Evolutionary conservation across 2,113 vertebrate species (phyloP).

Genomic region (Coregonus clupeaformis): DNA sequence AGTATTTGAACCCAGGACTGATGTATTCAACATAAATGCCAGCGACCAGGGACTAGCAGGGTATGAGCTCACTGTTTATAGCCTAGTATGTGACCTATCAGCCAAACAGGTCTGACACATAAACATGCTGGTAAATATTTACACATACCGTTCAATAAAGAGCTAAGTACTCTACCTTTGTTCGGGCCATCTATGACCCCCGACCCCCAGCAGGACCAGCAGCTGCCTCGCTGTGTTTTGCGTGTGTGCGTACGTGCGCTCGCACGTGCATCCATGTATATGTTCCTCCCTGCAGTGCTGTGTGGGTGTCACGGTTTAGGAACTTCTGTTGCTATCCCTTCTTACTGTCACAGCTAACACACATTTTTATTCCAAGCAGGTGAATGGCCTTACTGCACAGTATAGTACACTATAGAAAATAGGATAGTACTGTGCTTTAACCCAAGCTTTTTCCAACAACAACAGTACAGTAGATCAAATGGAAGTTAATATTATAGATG

Average conservation of each 20-base stretch:
- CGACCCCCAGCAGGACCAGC: slow-evolving; percentile 12
- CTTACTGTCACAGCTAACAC: background rate
- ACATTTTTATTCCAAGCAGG: background rate
- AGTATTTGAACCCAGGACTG: no score
- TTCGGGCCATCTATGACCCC: slow-evolving; percentile 1
- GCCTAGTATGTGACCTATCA: slow-evolving; percentile 22
- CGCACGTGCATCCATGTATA: background rate
- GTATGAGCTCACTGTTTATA: slow-evolving; percentile 29
- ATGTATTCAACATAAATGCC: slow-evolving; percentile 3
- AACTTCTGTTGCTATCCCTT: slow-evolving; percentile 20
- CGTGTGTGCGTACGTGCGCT: background rate
- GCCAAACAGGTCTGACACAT: slow-evolving; percentile 24
- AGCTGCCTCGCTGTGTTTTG: slow-evolving; percentile 23
- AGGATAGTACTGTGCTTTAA: no score
- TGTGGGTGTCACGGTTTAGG: background rate
- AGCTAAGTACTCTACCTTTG: slow-evolving; percentile 19
- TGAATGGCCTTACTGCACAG: no score
- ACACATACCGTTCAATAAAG: slow-evolving; percentile 40
- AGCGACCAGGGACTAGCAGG: background rate
- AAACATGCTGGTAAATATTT: slow-evolving; percentile 39
- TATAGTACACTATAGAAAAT: no score
- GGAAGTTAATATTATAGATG: slow-evolving; percentile 15
- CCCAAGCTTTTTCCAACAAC: background rate
- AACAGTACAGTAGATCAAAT: background rate
- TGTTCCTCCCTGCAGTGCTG: background rate